A percentile compares a stretch with the other conserved stretches of the same genome.
Conservation (phyloP, 1,140 invertebrate species). For the Drosophila ficusphila region DNA sequence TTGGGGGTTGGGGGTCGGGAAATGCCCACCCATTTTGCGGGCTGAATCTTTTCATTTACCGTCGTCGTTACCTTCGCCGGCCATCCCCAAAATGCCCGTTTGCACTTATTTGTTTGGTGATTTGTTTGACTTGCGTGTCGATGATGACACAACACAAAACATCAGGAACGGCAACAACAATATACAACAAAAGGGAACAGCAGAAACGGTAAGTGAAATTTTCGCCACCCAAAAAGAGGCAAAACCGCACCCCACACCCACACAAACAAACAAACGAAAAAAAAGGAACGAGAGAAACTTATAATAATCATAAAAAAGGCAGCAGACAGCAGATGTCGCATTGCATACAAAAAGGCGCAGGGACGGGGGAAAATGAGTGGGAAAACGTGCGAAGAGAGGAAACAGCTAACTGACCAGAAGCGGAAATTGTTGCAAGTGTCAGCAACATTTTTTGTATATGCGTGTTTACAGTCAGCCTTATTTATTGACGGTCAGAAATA, state of each 20-base stretch:
- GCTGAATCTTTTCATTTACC: constrained; percentile 61
- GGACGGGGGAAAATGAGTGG: neutral
- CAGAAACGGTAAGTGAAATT: constrained; percentile 65
- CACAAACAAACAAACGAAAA: constrained; percentile 1
- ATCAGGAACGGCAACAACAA: constrained; percentile 18
- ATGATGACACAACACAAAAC: constrained; percentile 81
- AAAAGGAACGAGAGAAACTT: constrained; percentile 27
- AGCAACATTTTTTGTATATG: constrained; percentile 68
- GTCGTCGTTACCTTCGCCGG: constrained; percentile 8
- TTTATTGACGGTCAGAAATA: constrained; percentile 48
- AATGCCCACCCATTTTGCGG: too few relatives aligned
- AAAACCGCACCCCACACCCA: constrained; percentile 1
- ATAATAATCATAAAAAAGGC: constrained; percentile 77
- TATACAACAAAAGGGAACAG: constrained; percentile 20
- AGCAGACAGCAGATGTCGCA: constrained; percentile 42
- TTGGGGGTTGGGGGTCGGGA: constrained; percentile 6
- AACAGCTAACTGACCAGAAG: constrained; percentile 64
- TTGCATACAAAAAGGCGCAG: constrained; percentile 49
- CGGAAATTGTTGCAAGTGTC: constrained; percentile 81
- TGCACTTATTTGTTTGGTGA: constrained; percentile 80
- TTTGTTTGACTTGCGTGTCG: constrained; percentile 84
- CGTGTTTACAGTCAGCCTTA: constrained; percentile 58
- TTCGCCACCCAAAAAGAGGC: constrained; percentile 19
- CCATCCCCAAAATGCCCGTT: constrained; percentile 40
- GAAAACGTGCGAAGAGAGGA: constrained; percentile 29